These are phyloP conservation scores for Drosophila picticornis DNA, from an alignment of 2,888 invertebrate species.

Conservation along the genomic window DNA sequence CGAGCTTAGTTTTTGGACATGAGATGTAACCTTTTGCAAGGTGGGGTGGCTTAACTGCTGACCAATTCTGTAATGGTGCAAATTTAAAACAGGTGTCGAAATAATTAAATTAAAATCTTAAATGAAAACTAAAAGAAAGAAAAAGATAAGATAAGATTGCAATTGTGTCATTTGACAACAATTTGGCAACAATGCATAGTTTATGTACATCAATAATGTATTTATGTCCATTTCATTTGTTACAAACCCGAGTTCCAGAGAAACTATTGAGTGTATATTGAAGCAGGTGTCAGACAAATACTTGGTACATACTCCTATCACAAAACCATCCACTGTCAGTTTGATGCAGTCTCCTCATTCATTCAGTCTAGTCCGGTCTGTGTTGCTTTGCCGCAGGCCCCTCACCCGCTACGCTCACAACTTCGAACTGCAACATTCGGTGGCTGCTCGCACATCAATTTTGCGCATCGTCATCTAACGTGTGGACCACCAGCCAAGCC, in stretches of 20 bases:
- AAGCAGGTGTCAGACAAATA: conserved; percentile 14
- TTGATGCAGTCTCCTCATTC: conserved; percentile 37
- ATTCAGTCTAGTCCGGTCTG: conserved; percentile 23
- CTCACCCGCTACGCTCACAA: conserved; percentile 7
- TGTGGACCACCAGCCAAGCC: conserved; percentile 75
- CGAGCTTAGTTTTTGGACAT: no score
- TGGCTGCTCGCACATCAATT: conserved; percentile 74
- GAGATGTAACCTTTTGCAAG: no score
- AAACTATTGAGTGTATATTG: neutral
- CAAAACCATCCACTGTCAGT: conserved; percentile 47
- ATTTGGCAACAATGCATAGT: neutral
- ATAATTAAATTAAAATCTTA: neutral
- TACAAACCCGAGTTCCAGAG: neutral
- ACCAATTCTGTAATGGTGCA: no score
- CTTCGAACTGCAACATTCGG: conserved; percentile 52
- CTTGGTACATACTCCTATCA: conserved; percentile 24
- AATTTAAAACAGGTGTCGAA: no score
- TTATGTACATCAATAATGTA: neutral
- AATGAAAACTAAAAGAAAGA: neutral
- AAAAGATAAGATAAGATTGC: no score
- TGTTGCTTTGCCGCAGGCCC: neutral
- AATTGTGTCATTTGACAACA: no score
- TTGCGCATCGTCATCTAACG: conserved; percentile 79
- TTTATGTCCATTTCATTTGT: neutral
- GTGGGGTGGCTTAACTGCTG: no score